Conservation (phyloP, 2,888 invertebrate genomes). For the Nematopogon swammerdamellus region DNA sequence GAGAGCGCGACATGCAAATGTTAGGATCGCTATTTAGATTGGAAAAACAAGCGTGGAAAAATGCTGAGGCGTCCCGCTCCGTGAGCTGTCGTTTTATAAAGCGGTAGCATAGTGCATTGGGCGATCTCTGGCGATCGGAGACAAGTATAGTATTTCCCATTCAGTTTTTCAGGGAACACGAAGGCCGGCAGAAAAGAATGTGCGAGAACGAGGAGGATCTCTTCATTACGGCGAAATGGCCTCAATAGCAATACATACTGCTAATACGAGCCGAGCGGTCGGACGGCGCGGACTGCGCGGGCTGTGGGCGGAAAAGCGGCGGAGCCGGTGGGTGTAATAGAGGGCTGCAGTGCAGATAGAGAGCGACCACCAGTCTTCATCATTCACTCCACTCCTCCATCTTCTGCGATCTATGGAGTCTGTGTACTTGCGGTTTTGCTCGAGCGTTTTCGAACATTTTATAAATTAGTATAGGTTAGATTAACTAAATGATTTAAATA, state of each 20-base stretch:
- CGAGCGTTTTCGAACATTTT: too few relatives aligned
- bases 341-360: too few relatives aligned
- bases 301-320: not conserved
- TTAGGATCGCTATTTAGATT: conserved; percentile 22
- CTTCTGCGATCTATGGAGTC: too few relatives aligned
- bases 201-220: conserved; percentile 49
- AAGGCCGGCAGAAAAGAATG: conserved; percentile 18
- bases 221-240: conserved; percentile 48
- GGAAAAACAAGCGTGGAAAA: conserved; percentile 17
- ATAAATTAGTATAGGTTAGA: too few relatives aligned
- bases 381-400: too few relatives aligned
- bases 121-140: too few relatives aligned
- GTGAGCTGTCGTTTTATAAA: not conserved
- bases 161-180: not conserved
- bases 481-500: too few relatives aligned
- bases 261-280: conserved; percentile 26
- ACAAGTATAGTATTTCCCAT: too few relatives aligned
- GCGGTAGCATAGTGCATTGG: not conserved
- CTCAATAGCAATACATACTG: conserved; percentile 54
- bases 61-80: not conserved
- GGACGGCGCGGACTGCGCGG: not conserved
- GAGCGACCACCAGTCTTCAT: too few relatives aligned
- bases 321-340: too few relatives aligned
- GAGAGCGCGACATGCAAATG: conserved; percentile 27
- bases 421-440: too few relatives aligned